Percentiles rank a stretch among this genome's conserved stretches.
phyloP scores from a whole-genome alignment of 2,797 vertebrate species.

The Sebastes melanostomus region DNA sequence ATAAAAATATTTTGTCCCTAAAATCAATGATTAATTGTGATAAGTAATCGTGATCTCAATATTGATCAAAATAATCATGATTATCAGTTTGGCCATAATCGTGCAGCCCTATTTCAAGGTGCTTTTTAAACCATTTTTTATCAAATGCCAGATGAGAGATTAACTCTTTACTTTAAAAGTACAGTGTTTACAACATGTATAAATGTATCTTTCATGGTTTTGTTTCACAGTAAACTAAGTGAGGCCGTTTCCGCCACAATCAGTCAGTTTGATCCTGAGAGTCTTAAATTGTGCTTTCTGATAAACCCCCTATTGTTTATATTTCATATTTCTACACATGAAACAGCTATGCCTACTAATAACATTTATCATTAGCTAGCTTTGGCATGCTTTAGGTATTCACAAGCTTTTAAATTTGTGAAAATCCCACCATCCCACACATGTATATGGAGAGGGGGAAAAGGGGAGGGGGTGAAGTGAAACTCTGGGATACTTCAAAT shows the following conservation, averaged over 20 bases:
- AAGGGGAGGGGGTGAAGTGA: not conserved
- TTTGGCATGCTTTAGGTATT: constrained; percentile 62
- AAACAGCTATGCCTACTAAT: constrained; percentile 50
- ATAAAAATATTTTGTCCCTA: too few species aligned
- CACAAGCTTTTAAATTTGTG: constrained; percentile 25
- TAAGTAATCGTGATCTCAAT: too few species aligned
- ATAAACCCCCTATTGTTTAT: constrained; percentile 37
- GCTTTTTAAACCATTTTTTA: not conserved
- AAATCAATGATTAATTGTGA: too few species aligned
- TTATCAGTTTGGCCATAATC: too few species aligned
- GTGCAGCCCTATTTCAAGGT: not conserved
- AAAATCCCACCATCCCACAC: constrained; percentile 31
- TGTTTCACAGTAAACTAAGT: not conserved
- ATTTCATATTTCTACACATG: constrained; percentile 43
- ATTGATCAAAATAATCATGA: too few species aligned
- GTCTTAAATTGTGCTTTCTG: constrained; percentile 86
- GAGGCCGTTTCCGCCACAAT: not conserved
- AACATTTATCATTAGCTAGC: constrained; percentile 54
- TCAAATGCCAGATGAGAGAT: not conserved
- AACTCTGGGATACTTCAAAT: constrained; percentile 28
- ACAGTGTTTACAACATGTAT: not conserved
- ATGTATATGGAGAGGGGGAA: constrained; percentile 27
- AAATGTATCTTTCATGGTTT: not conserved
- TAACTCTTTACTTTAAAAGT: not conserved
- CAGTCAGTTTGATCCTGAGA: constrained; percentile 75